Conservation (phyloP, 2,797 vertebrate species). For the Syngnathus acus region DNA sequence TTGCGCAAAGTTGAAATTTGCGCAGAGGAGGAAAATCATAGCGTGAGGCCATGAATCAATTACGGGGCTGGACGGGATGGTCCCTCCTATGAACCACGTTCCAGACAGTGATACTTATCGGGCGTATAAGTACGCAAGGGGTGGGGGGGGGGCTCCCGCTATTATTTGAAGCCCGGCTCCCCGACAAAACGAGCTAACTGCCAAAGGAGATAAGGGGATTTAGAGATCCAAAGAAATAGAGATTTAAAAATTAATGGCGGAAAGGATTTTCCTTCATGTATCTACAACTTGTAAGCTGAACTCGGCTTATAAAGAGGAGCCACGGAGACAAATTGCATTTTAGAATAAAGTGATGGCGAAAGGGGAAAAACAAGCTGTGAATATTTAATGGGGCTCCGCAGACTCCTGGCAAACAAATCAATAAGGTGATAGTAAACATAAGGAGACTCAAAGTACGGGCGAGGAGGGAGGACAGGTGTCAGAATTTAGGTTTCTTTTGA, state of each 20-base stretch:
- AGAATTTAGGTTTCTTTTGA: conserved; percentile 63
- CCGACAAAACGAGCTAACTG: conserved; percentile 59
- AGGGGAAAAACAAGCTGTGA: conserved; percentile 63
- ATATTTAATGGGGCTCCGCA: conserved; percentile 66
- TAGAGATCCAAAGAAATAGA: conserved; percentile 62
- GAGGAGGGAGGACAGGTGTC: conserved; percentile 57
- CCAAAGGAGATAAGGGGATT: conserved; percentile 60
- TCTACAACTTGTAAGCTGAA: conserved; percentile 52
- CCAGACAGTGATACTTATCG: conserved; percentile 48
- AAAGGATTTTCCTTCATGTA: conserved; percentile 64
- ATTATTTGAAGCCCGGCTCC: conserved; percentile 55
- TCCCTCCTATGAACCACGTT: conserved; percentile 43
- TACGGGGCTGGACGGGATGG: conserved; percentile 41
- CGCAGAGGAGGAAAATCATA: conserved; percentile 31
- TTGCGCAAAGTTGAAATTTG: conserved; percentile 50
- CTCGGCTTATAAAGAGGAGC: conserved; percentile 48
- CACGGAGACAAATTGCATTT: conserved; percentile 63
- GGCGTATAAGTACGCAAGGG: conserved; percentile 29
- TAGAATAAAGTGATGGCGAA: conserved; percentile 64
- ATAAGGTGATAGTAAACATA: conserved; percentile 64
- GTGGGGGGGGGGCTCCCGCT: conserved; percentile 30
- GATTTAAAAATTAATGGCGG: conserved; percentile 66
- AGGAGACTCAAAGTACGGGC: conserved; percentile 48
- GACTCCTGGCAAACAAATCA: conserved; percentile 71
- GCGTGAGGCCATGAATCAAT: conserved; percentile 50